Evolutionary conservation across 2,113 vertebrate genomes (phyloP).

Genomic region (Quiscalus mexicanus): DNA sequence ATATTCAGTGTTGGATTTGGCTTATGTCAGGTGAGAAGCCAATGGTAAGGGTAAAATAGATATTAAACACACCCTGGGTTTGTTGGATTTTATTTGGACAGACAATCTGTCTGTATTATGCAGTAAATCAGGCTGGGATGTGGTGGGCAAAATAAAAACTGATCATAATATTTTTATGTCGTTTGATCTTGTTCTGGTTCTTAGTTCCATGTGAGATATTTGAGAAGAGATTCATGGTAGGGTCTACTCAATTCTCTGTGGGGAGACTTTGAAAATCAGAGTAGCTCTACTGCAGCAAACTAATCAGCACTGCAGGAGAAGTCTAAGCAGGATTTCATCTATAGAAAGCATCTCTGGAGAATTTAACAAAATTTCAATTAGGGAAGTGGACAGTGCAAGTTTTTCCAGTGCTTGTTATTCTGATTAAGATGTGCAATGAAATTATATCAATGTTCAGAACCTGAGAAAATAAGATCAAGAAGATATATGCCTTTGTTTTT

Average conservation of each 20-base stretch:
- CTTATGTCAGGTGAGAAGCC: background rate
- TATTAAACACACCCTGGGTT: background rate
- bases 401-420: background rate
- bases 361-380: background rate
- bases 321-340: background rate
- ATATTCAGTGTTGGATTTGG: background rate
- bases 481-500: background rate
- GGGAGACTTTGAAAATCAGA: slow-evolving; percentile 13
- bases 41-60: background rate
- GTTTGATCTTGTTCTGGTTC: slow-evolving; percentile 1
- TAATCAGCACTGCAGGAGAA: background rate
- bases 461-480: background rate
- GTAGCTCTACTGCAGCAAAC: background rate
- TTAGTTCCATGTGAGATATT: background rate
- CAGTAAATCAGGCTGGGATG: background rate
- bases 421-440: background rate
- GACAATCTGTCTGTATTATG: background rate
- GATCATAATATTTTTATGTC: background rate
- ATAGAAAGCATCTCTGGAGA: background rate
- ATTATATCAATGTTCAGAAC: background rate
- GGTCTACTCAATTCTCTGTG: background rate
- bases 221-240: background rate
- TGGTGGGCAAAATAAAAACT: slow-evolving; percentile 2
- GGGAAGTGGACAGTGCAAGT: background rate
- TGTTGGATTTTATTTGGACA: background rate